A percentile compares a stretch with the other conserved stretches of the same genome.
phyloP scores from a whole-genome alignment of 2,113 vertebrate genomes.

The Heterochromis multidens region DNA sequence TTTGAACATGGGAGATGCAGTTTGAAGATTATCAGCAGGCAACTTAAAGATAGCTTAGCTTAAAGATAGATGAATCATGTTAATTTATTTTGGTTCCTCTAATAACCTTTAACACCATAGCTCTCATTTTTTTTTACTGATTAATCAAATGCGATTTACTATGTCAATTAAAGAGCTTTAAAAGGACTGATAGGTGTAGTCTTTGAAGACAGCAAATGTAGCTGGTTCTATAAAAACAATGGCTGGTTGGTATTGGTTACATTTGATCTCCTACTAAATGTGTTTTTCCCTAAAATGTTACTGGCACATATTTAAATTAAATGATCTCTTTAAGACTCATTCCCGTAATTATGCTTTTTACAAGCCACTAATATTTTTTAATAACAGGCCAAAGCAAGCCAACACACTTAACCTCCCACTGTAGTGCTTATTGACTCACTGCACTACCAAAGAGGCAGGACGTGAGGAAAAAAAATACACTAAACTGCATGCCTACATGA shows the following conservation, averaged over 20 bases:
- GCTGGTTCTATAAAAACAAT: neutral
- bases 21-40: fast-evolving
- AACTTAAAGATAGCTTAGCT: neutral
- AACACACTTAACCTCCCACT: neutral
- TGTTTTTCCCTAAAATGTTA: neutral
- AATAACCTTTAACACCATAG: too few relatives aligned
- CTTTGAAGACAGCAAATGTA: neutral
- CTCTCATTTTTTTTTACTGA: too few relatives aligned
- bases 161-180: neutral
- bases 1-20: neutral
- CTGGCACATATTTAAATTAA: neutral
- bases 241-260: too few relatives aligned
- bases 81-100: too few relatives aligned
- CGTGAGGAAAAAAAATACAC: neutral
- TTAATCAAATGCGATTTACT: neutral
- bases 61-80: too few relatives aligned
- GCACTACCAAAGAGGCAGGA: neutral
- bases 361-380: neutral
- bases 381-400: neutral
- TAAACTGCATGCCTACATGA: neutral
- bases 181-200: neutral
- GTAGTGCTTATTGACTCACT: neutral
- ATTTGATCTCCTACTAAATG: neutral
- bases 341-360: neutral
- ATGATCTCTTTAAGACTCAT: neutral